Evolutionary conservation across 1,140 invertebrate species (phyloP).

Genomic region (Atta texana): DNA sequence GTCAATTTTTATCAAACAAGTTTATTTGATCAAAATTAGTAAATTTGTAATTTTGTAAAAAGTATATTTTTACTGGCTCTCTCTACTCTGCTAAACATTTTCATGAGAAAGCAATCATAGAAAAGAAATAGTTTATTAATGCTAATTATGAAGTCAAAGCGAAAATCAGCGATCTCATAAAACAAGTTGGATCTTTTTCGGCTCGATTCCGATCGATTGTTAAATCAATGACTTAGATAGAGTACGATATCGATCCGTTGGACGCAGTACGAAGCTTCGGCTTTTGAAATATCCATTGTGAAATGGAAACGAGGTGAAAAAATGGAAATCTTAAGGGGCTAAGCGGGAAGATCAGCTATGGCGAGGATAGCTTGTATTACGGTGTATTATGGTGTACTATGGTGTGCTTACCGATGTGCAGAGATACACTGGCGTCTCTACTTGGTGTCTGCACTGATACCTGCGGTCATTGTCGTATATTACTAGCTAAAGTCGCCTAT

Average conservation of each 20-base stretch:
- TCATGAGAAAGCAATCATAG: neutral
- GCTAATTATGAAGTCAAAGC: neutral
- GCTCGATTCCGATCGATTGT: conserved; percentile 22
- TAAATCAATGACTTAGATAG: conserved; percentile 28
- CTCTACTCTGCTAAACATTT: neutral
- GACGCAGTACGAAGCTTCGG: conserved; percentile 54
- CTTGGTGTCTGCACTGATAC: conserved; percentile 80
- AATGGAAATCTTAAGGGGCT: conserved; percentile 19
- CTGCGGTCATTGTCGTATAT: conserved; percentile 82
- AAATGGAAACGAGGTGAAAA: neutral
- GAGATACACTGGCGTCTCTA: conserved; percentile 82
- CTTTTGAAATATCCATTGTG: conserved; percentile 49
- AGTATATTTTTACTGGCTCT: neutral
- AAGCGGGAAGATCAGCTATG: conserved; percentile 64
- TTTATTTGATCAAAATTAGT: neutral
- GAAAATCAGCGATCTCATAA: conserved; percentile 10
- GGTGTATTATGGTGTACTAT: conserved; percentile 74
- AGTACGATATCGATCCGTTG: conserved; percentile 58
- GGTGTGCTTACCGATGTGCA: conserved; percentile 83
- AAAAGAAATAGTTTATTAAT: neutral
- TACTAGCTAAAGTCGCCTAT: conserved; percentile 83
- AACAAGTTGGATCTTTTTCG: conserved; percentile 22
- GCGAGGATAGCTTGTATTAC: conserved; percentile 63
- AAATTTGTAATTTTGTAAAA: neutral
- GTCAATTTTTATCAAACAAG: neutral